Evolutionary conservation across 2,888 invertebrate genomes (phyloP).

Genomic region (Mesorhabditis sp.): DNA sequence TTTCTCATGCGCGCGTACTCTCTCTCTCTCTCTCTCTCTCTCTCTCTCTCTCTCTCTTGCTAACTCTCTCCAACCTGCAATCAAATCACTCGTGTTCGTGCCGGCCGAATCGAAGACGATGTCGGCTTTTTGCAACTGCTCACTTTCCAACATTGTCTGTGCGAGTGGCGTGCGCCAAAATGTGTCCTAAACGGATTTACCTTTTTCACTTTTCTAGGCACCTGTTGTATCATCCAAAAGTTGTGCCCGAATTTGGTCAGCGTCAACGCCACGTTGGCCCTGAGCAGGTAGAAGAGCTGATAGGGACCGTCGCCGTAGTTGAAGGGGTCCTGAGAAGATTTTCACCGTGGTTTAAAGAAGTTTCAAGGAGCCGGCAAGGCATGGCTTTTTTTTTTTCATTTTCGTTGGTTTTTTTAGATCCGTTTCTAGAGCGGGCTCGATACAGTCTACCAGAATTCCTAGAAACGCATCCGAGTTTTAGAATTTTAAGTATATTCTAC

Average conservation of each 20-base stretch:
- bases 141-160: background rate
- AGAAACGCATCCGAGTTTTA: too few relatives aligned
- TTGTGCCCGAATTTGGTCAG: slow-evolving; percentile 28
- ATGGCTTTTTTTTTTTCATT: too few relatives aligned
- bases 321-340: slow-evolving; percentile 38
- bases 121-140: background rate
- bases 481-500: too few relatives aligned
- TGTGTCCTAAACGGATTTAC: background rate
- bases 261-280: slow-evolving; percentile 47
- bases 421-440: too few relatives aligned
- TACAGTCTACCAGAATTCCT: too few relatives aligned
- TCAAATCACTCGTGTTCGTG: background rate
- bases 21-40: too few relatives aligned
- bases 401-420: too few relatives aligned
- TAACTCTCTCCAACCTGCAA: background rate
- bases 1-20: background rate
- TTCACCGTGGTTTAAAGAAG: too few relatives aligned
- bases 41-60: too few relatives aligned
- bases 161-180: background rate
- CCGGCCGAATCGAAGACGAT: slow-evolving; percentile 1
- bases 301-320: slow-evolving; percentile 57
- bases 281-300: slow-evolving; percentile 53
- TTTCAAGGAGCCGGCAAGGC: background rate
- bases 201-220: slow-evolving; percentile 10
- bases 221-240: slow-evolving; percentile 58